Percentiles rank a stretch among this genome's conserved stretches.
These are phyloP conservation scores for Halotydeus destructor DNA, from an alignment of 1,140 invertebrate species.

Conservation along the genomic window DNA sequence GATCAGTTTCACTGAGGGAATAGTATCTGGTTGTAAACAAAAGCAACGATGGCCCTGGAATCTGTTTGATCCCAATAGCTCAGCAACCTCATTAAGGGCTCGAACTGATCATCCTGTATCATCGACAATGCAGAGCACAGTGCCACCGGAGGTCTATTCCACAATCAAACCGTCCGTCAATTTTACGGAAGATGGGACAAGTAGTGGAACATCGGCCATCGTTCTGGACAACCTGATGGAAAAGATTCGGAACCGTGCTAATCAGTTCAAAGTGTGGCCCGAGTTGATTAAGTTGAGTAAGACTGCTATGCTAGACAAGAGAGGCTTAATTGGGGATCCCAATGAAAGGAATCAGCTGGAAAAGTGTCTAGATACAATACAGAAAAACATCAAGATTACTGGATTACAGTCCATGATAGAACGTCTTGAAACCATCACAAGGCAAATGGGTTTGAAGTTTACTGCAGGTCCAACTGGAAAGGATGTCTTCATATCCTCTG, in stretches of 20 bases:
- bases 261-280: constrained; percentile 48
- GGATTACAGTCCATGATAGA: constrained; percentile 59
- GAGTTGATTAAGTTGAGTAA: constrained; percentile 65
- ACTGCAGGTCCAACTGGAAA: constrained; percentile 33
- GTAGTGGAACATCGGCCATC: constrained; percentile 26
- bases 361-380: constrained; percentile 70
- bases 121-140: too few species aligned
- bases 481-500: constrained; percentile 77
- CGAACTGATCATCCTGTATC: too few species aligned
- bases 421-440: constrained; percentile 67
- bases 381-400: constrained; percentile 61
- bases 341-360: constrained; percentile 61
- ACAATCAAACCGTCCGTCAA: too few species aligned
- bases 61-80: too few species aligned
- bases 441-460: constrained; percentile 42
- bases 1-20: too few species aligned
- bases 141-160: too few species aligned
- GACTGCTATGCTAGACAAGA: constrained; percentile 56
- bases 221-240: constrained; percentile 72
- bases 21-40: too few species aligned
- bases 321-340: constrained; percentile 47
- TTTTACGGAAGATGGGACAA: too few species aligned
- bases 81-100: too few species aligned
- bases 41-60: too few species aligned
- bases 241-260: constrained; percentile 51